Conservation (phyloP, 1,140 invertebrate genomes). For the Danaus plexippus region DNA sequence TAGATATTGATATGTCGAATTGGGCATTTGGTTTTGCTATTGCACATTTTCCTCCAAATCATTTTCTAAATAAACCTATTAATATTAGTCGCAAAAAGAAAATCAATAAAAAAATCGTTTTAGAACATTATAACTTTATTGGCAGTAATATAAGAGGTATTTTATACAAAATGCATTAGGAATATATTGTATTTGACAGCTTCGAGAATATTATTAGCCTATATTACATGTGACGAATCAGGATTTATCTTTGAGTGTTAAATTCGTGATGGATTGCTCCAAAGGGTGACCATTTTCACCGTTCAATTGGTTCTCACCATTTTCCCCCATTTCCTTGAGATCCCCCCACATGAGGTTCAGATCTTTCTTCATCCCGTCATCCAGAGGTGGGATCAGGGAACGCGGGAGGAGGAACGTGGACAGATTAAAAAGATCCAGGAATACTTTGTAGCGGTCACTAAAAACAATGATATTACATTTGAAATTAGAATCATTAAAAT, state of each 20-base stretch:
- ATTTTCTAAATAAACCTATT: too few relatives aligned
- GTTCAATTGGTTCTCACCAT: slow-evolving; percentile 19
- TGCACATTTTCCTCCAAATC: too few relatives aligned
- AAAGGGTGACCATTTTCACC: slow-evolving; percentile 28
- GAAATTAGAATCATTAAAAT: too few relatives aligned
- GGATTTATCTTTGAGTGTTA: slow-evolving; percentile 6
- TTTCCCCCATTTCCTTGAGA: slow-evolving; percentile 20
- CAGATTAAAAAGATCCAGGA: slow-evolving; percentile 97
- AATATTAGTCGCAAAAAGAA: too few relatives aligned
- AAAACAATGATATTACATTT: slow-evolving; percentile 36
- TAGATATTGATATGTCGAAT: too few relatives aligned
- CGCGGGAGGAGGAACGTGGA: slow-evolving; percentile 96
- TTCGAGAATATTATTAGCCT: background rate
- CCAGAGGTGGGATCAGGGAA: slow-evolving; percentile 90
- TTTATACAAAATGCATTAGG: too few relatives aligned
- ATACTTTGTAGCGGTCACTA: slow-evolving; percentile 99
- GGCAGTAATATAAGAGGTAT: too few relatives aligned
- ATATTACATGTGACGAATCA: background rate
- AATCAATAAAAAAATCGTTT: too few relatives aligned
- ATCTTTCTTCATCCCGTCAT: slow-evolving; percentile 75
- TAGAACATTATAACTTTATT: too few relatives aligned
- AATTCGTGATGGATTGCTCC: slow-evolving; percentile 32
- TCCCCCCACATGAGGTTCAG: slow-evolving; percentile 63
- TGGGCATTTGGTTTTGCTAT: too few relatives aligned
- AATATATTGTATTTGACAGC: background rate